Evolutionary conservation across 2,888 invertebrate species (phyloP).

Genomic region (Uloborus plumipes): DNA sequence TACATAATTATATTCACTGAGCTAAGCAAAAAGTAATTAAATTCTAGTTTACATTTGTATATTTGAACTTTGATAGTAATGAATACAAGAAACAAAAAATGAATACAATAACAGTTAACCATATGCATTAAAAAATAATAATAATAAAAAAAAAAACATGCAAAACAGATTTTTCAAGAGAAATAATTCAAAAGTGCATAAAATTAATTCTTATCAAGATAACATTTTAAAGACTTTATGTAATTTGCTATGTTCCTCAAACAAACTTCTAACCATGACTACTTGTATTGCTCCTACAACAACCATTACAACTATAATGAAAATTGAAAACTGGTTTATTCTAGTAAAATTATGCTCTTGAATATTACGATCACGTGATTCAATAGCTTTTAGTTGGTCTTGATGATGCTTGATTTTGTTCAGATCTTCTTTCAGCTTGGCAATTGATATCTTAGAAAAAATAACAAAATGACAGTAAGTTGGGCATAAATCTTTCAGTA

Average conservation of each 20-base stretch:
- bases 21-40: too few relatives aligned
- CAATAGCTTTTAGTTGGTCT: conserved; percentile 80
- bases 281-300: conserved; percentile 81
- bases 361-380: conserved; percentile 85
- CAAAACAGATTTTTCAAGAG: too few relatives aligned
- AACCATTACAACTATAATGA: conserved; percentile 82
- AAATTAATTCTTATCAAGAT: conserved; percentile 39
- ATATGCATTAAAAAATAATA: too few relatives aligned
- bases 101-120: too few relatives aligned
- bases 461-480: neutral
- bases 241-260: conserved; percentile 76
- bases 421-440: conserved; percentile 75
- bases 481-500: neutral
- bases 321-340: conserved; percentile 83
- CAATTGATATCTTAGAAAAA: conserved; percentile 77
- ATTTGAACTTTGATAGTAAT: too few relatives aligned
- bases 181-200: too few relatives aligned
- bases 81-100: too few relatives aligned
- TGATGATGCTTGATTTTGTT: conserved; percentile 70
- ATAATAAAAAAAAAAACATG: too few relatives aligned
- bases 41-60: too few relatives aligned
- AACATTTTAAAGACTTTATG: conserved; percentile 63
- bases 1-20: too few relatives aligned
- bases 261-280: conserved; percentile 83
- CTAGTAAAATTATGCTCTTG: conserved; percentile 85